A percentile compares a stretch with the other conserved stretches of the same genome.
phyloP scores from a whole-genome alignment of 1,140 invertebrate species.

The Popillia japonica region DNA sequence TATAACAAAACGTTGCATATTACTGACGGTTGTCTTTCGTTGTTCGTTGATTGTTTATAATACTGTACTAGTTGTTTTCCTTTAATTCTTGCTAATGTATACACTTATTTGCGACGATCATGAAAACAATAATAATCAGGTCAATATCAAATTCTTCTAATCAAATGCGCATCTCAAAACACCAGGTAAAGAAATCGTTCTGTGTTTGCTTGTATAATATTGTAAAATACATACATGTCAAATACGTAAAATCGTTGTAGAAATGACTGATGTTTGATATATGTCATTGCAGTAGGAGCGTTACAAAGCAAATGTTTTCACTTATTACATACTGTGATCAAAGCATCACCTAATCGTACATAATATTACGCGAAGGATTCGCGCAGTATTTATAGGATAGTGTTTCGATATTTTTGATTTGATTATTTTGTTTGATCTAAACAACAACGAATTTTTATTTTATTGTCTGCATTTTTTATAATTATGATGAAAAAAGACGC shows the following conservation, averaged over 20 bases:
- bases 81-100: not conserved
- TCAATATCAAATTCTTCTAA: constrained; percentile 23
- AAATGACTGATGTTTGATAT: too few species aligned
- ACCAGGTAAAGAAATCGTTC: not conserved
- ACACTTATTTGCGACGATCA: not conserved
- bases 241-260: not conserved
- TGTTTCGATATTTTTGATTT: too few species aligned
- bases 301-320: too few species aligned
- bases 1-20: not conserved
- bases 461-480: too few species aligned
- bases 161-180: not conserved
- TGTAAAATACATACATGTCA: not conserved
- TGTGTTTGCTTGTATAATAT: not conserved
- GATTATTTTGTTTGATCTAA: too few species aligned
- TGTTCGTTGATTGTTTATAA: not conserved
- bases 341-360: too few species aligned
- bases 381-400: too few species aligned
- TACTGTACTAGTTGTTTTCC: not conserved
- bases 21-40: not conserved
- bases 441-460: too few species aligned
- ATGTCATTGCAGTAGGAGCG: too few species aligned
- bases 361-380: too few species aligned
- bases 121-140: not conserved
- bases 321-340: too few species aligned
- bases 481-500: too few species aligned